These are phyloP conservation scores for Pelmatolapia mariae DNA, from an alignment of 2,113 vertebrate genomes.

Conservation along the genomic window DNA sequence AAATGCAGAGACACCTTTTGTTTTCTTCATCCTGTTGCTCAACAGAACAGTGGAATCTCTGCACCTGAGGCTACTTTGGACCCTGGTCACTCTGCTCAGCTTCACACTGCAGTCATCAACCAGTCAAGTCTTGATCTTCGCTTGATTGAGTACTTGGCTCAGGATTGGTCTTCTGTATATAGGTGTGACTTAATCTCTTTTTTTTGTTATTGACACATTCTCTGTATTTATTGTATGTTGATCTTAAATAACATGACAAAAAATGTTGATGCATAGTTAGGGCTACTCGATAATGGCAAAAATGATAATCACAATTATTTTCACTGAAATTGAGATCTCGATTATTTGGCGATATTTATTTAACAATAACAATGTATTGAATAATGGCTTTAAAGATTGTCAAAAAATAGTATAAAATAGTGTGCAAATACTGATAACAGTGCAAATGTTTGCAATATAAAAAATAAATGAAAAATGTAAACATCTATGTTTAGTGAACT, in stretches of 20 bases:
- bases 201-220: not conserved
- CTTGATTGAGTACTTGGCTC: slow-evolving; percentile 84
- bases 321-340: too few relatives aligned
- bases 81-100: slow-evolving; percentile 86
- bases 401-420: too few relatives aligned
- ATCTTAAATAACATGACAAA: not conserved
- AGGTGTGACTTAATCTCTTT: slow-evolving; percentile 21
- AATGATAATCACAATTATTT: too few relatives aligned
- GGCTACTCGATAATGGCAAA: too few relatives aligned
- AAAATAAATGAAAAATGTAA: too few relatives aligned
- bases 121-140: slow-evolving; percentile 78
- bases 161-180: slow-evolving; percentile 86
- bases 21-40: not conserved
- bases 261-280: not conserved
- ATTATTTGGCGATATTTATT: too few relatives aligned
- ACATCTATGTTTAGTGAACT: too few relatives aligned
- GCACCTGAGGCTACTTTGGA: slow-evolving; percentile 60
- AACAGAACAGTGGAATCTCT: slow-evolving; percentile 72
- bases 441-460: too few relatives aligned
- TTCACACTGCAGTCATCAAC: slow-evolving; percentile 84
- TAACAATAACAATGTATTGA: too few relatives aligned
- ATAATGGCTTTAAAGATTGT: too few relatives aligned
- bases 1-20: not conserved
- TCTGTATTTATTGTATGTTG: not conserved
- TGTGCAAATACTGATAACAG: too few relatives aligned